Evolutionary conservation across 2,888 invertebrate genomes (phyloP).

Genomic region (Argyresthia albistria): DNA sequence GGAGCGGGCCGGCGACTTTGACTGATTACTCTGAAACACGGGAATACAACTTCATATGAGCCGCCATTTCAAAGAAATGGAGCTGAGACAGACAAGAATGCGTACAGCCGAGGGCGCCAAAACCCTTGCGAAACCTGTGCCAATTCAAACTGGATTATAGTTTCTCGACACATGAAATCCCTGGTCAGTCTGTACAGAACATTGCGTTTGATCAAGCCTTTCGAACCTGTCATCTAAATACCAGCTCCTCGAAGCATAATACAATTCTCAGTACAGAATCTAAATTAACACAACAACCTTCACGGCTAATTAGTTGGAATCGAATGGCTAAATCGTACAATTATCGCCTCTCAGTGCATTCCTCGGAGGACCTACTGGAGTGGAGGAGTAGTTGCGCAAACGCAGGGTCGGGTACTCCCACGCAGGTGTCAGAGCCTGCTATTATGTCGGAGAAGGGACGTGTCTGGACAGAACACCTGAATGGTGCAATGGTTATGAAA

Average conservation of each 20-base stretch:
- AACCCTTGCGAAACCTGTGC: too few relatives aligned
- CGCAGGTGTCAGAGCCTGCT: constrained; percentile 6
- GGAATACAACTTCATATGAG: too few relatives aligned
- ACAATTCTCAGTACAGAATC: background rate
- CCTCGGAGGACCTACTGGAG: too few relatives aligned
- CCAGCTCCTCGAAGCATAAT: too few relatives aligned
- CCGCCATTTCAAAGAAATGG: too few relatives aligned
- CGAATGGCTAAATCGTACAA: constrained; percentile 28
- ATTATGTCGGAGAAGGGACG: background rate
- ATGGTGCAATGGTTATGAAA: background rate
- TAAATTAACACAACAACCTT: constrained; percentile 37
- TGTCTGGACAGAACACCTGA: background rate
- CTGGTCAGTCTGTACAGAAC: background rate
- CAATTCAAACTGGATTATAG: too few relatives aligned
- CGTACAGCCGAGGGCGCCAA: too few relatives aligned
- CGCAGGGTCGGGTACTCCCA: constrained; percentile 10
- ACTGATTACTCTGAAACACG: background rate
- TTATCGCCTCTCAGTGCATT: constrained; percentile 27
- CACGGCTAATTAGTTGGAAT: constrained; percentile 42
- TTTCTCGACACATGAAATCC: too few relatives aligned
- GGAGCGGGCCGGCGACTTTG: background rate
- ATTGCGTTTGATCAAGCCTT: background rate
- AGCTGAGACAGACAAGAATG: too few relatives aligned
- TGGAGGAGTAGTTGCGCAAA: constrained; percentile 23
- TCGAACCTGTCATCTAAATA: background rate